These are phyloP conservation scores for Archocentrus centrarchus DNA, from an alignment of 2,113 vertebrate genomes.

Conservation along the genomic window DNA sequence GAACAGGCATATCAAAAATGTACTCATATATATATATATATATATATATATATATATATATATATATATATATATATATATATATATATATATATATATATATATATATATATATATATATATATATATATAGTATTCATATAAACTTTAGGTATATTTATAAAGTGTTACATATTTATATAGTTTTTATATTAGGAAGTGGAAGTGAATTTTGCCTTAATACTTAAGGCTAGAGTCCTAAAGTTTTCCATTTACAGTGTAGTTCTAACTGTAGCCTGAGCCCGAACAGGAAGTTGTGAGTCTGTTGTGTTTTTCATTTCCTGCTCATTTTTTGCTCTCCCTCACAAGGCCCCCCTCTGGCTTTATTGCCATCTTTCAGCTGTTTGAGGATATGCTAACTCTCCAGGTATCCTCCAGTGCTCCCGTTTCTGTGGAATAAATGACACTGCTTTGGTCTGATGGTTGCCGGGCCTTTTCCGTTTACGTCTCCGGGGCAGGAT, in stretches of 20 bases:
- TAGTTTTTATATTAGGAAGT: neutral
- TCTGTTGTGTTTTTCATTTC: neutral
- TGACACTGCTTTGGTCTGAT: constrained; percentile 25
- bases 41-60: too few species aligned
- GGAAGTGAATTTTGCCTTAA: neutral
- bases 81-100: too few species aligned
- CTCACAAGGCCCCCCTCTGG: neutral
- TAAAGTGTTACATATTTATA: constrained; percentile 1
- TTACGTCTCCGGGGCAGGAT: neutral
- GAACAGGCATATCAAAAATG: too few species aligned
- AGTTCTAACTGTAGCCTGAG: neutral
- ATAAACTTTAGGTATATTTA: neutral
- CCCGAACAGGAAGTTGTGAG: neutral
- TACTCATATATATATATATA: too few species aligned
- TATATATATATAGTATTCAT: neutral
- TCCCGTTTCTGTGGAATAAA: neutral
- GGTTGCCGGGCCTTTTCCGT: constrained; percentile 22
- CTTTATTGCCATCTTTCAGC: neutral
- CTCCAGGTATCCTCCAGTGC: constrained; percentile 30
- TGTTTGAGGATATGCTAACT: constrained; percentile 7
- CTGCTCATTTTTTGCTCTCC: neutral
- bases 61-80: too few species aligned
- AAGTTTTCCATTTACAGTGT: neutral
- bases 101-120: too few species aligned
- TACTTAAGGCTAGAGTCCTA: neutral